Base-by-base conservation (phyloP, 2,888 invertebrate species). In the Toxonevra muliebris region DNA sequence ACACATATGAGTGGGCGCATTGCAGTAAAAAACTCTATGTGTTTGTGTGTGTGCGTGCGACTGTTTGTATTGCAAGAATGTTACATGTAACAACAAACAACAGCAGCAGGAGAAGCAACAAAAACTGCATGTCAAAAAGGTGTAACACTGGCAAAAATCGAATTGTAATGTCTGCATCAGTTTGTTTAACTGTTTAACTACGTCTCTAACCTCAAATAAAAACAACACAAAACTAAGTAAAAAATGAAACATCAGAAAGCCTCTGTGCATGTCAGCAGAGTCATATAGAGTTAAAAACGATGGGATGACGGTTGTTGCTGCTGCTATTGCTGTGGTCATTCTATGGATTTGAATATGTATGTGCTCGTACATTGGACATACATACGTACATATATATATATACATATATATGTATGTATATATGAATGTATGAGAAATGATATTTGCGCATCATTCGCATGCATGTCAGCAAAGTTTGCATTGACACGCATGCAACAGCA, bases 391-490 rank as follows among this genome's bases (percentile, higher is more conserved):
- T 7, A 42, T 8, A 42, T 2, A 61, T 11, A 12, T 15, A 61
- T 15, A 50, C 30, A 2, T 61, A 8, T 10, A 42, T 20, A 11
- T 13, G 9, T 43, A 17, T 61, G 20, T 54, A 53, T 52, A 19
- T 66, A 64, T 41, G 60, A 61, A 61, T 66, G 63, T 30, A 54
- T 62, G 60, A 43, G 59, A 2, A 4, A 30, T 67, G 79, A 79
- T 79, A 80, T 81, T 82, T 81, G 79, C 78, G 75, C 74, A 80
- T 79, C 77, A 80, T 79, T 80, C 78, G 76, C 77, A 80, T 80
- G 81, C 82, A 81, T 77, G 79, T 78, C 80, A 80, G 77, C 78
- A 77, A 79, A 79, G 79, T 81, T 82, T 79, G 81, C 82, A 77
- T 79, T 80, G 79, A 82, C 82, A 82, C 81, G 64, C 62, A 64